Conservation (phyloP, 2,888 invertebrate genomes). For the Phengaris alcon region DNA sequence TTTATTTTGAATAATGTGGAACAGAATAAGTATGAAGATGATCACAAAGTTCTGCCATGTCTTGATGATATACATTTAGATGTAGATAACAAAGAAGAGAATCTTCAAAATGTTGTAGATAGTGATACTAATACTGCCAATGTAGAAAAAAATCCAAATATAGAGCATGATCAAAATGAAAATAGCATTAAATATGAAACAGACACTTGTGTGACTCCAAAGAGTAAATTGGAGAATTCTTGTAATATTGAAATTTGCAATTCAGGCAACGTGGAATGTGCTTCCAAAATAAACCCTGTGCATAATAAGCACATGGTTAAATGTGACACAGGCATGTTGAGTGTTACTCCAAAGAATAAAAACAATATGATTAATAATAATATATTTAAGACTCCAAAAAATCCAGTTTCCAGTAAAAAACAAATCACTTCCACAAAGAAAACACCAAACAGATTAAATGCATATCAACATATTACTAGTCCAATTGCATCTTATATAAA, state of each 20-base stretch:
- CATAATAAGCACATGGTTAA: not conserved
- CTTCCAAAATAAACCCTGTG: not conserved
- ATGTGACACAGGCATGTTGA: not conserved
- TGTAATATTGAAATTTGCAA: not conserved
- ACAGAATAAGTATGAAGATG: slow-evolving; percentile 35
- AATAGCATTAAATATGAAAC: not conserved
- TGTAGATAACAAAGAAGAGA: not conserved
- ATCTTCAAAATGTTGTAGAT: not conserved
- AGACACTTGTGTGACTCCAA: not conserved
- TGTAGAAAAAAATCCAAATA: not conserved
- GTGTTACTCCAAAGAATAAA: slow-evolving; percentile 14
- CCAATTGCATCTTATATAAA: slow-evolving; percentile 67
- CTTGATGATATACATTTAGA: slow-evolving; percentile 22
- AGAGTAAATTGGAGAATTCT: not conserved
- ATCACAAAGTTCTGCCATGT: slow-evolving; percentile 31
- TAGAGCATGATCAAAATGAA: not conserved
- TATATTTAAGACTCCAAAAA: slow-evolving; percentile 54
- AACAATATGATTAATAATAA: slow-evolving; percentile 17
- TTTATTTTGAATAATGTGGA: slow-evolving; percentile 54
- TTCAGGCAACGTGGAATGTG: not conserved
- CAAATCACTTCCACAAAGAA: slow-evolving; percentile 45
- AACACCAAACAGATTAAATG: slow-evolving; percentile 48
- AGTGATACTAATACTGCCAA: not conserved
- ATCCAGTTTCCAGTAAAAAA: slow-evolving; percentile 46
- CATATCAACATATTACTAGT: slow-evolving; percentile 59